Base-by-base conservation (phyloP, 2,797 vertebrate genomes). In the Leptatherina wallacei region DNA sequence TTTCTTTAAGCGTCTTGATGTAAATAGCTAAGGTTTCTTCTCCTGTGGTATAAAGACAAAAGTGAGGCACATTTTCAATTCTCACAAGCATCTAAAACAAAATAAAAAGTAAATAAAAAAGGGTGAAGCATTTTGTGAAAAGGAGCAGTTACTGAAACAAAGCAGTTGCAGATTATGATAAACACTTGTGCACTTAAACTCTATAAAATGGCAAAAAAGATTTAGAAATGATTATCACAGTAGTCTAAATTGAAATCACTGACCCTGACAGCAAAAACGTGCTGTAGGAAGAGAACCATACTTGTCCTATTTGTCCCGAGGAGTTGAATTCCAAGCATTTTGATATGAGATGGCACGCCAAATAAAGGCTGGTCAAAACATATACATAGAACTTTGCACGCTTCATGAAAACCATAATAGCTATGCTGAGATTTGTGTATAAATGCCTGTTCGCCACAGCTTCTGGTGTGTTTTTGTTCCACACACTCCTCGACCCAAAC, bases 11-110 rank as follows among this genome's bases (percentile, higher is more conserved):
- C 68, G 49, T 67, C 59, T 69, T 54, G 77, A 55, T 96, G 96
- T 97, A 97, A 95, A 96, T 97, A 96, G 87, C 89, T 87, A 90
- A 89, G 91, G 93, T 96, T 95, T 95, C 90, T 96, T 94, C 91
- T 96, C 95, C 97, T 98, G 97, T 97, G 97, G 96, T 95, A 95
- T 91, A 83, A 76, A 92, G 91, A 94, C 89, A 94, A 93, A 93
- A 88, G 81, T 78, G 84, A 95, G 94, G 94, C 94, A 96, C 94
- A 95, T 95, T 93, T 91, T 90, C 89, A 93, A 90, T 92, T 93
- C 90, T 93, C 92, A 92, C 90, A 91, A 88, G 90, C 89, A 89
- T 83, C 73, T 75, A 60, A 83, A 81, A 79, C 78, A 81, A 84
- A 83, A 62, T 69, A 67, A 71, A 32, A 78, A 67, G 74, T 72